Evolutionary conservation across 2,797 vertebrate species (phyloP), one percentile per base, ranked within the genome.

Genomic region (Aulostomus chinensis): DNA sequence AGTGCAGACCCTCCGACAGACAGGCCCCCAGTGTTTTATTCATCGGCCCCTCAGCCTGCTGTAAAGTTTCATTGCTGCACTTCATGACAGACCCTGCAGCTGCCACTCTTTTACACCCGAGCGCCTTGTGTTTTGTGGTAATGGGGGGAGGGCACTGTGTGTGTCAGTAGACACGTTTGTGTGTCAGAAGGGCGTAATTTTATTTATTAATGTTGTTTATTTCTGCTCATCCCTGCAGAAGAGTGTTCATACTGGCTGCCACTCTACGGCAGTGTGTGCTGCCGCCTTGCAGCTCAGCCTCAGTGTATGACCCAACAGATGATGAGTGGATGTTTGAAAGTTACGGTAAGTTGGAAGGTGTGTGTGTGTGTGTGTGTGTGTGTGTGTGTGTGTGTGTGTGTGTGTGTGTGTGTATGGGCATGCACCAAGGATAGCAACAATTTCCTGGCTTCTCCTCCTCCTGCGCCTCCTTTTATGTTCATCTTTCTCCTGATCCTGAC

Each of bases 211-310:
- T 48, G 8, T 0, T 68, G 57, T 68, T 67, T 68, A 22, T 71
- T 55, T 64, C 33, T 28, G 11, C 38, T 46, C 31, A n/a, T 48
- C 14, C 47, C 50, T 71, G 15, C 33, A 97, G 96, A 98, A 67
- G 94, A 96, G 78, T 94, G 91, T 64, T 93, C 95, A 0, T 94
- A 92, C 66, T 97, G 95, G 95, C 87, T 97, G 73, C 96, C 96
- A 3, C 93, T 98, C 8, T 98, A 98, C 1, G 96, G 96, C 20
- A 95, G 93, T 5, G 76, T 94, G 71, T 98, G 96, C 37, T 97
- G 95, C 76, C 96, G 95, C 43, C 90, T 98, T 32, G 94, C 90
- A 0, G 95, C 95, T 29, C 94, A 97, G 86, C 96, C 96, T 33
- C 73, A 83, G 71, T 98, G 96, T 76, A 94, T 97, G 95, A 94